Percentiles rank a stretch among this genome's conserved stretches.
Evolutionary conservation across 2,797 vertebrate species (phyloP).

Genomic region (Benthosema pterotum): DNA sequence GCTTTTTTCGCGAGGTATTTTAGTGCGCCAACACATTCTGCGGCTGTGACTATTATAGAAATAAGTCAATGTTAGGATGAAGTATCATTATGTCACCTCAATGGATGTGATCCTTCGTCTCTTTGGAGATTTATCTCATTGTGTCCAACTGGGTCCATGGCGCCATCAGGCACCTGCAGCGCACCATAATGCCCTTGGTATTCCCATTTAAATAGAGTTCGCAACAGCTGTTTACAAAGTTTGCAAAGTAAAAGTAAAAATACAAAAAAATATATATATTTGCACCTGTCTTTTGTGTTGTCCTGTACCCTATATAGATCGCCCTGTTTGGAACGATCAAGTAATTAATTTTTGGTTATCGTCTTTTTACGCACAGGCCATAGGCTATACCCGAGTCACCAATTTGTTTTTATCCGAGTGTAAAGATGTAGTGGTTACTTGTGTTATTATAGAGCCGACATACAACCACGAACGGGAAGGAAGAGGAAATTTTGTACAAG

Average conservation of each 20-base stretch:
- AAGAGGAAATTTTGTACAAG: constrained; percentile 91
- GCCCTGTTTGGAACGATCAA: constrained; percentile 12
- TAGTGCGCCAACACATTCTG: not conserved
- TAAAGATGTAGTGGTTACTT: constrained; percentile 85
- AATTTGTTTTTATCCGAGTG: constrained; percentile 74
- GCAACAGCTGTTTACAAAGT: too few relatives aligned
- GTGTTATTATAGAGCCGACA: constrained; percentile 89
- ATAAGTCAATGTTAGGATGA: constrained; percentile 6
- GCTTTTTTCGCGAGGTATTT: not conserved
- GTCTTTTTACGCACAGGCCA: constrained; percentile 33
- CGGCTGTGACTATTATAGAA: not conserved
- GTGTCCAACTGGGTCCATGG: constrained; percentile 53
- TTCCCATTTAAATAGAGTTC: constrained; percentile 8
- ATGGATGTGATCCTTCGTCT: constrained; percentile 51
- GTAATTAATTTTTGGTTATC: constrained; percentile 34
- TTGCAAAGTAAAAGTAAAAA: not conserved
- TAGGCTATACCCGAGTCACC: too few relatives aligned
- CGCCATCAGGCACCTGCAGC: constrained; percentile 72
- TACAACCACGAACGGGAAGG: constrained; percentile 93
- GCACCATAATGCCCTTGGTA: constrained; percentile 40
- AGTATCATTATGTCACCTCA: constrained; percentile 53
- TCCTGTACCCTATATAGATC: not conserved
- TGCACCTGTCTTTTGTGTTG: not conserved
- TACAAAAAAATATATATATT: not conserved
- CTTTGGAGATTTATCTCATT: constrained; percentile 27